Evolutionary conservation across 64 coral and sea anemone species (phyloP), one percentile per base, ranked within the genome.

Genomic region (Actinia tenebrosa): DNA sequence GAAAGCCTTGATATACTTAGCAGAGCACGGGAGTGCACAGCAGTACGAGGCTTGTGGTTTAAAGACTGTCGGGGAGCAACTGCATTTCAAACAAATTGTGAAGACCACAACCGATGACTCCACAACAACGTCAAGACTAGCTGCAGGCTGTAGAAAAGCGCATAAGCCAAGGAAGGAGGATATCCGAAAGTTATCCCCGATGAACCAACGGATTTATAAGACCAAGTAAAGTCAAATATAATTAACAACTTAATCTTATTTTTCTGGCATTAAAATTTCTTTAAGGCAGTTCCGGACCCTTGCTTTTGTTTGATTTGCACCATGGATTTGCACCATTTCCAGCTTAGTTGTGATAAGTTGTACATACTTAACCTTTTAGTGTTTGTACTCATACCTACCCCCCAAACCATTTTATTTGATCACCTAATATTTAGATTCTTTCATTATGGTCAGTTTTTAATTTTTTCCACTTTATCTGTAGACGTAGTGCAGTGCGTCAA

Each of bases 21-120:
- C 47, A 60, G 55, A 26, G 56, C 25, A 82, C 60, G 78, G 77
- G 27, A 89, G 77, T 63, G 10, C 77, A 13, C 55, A 78, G 14
- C 87, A 89, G 42, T 80, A 55, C 14, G 59, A 80, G 37, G 77
- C 75, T 62, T 60, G 75, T 26, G 58, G 56, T 30, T 56, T 89
- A 18, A 60, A 61, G 22, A 79, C 53, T 27, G 56, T 89, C 20
- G 87, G 87, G 22, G 87, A 89, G 15, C 53, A 89, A 27, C 77
- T 82, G 45, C 10, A 56, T 14, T 81, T 89, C 9, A 59, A 81
- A 26, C 7, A 20, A 23, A 37, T 23, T 45, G 72, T 78, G 23
- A n/a, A 5, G 72, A 42, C 18, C 43, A 42, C 72, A 11, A 3
- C 3, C 10, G 15, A 54, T 54, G n/a, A 78, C 43, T n/a, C 16